Evolutionary conservation across 2,888 invertebrate genomes (phyloP).

Genomic region (Pheosia tremula): DNA sequence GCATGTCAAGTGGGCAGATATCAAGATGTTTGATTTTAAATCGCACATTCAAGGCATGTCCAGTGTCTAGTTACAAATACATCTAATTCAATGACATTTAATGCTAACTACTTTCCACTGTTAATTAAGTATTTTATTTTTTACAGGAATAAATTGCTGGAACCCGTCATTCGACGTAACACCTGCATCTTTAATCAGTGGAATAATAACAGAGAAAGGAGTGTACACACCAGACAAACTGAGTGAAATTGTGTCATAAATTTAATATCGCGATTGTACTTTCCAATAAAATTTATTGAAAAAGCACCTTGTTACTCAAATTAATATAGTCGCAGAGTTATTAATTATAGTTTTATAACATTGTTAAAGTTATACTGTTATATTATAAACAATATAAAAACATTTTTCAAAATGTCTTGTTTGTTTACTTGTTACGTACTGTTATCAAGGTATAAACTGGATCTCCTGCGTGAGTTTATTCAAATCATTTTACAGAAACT

Average conservation of each 20-base stretch:
- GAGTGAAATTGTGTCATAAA: conserved; percentile 51
- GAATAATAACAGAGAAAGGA: conserved; percentile 97
- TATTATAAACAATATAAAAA: neutral
- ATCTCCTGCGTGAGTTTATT: no score
- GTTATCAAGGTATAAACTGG: no score
- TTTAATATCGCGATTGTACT: conserved; percentile 16
- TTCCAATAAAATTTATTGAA: conserved; percentile 29
- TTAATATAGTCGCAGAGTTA: neutral
- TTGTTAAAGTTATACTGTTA: conserved; percentile 30
- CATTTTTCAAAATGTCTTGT: neutral
- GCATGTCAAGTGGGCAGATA: no score
- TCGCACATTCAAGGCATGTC: no score
- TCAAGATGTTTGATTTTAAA: no score
- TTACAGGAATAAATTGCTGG: conserved; percentile 95
- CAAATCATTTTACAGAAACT: no score
- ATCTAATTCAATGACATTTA: no score
- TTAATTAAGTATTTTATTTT: conserved; percentile 8
- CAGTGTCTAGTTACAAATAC: no score
- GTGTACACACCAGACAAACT: conserved; percentile 88
- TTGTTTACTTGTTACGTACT: no score
- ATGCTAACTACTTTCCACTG: neutral
- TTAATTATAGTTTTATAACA: conserved; percentile 31
- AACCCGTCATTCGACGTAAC: conserved; percentile 99
- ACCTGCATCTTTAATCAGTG: conserved; percentile 95
- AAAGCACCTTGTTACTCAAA: conserved; percentile 3